Conservation (phyloP, 2,113 vertebrate genomes). For the Orycteropus afer region DNA sequence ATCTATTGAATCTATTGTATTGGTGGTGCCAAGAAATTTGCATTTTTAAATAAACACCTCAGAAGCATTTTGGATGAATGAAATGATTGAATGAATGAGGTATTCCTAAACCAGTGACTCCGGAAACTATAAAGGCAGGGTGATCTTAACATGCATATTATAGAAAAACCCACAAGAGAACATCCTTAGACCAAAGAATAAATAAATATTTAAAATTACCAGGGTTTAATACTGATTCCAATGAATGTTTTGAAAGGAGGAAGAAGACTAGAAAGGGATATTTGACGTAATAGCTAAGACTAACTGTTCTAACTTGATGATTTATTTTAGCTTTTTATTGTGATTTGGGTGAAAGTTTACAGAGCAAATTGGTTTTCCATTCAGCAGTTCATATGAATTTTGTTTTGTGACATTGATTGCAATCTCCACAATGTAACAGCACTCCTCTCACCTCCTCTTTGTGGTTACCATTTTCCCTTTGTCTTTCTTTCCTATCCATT, state of each 20-base stretch:
- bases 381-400: no score
- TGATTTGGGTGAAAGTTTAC: no score
- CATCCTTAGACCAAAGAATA: not conserved
- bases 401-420: no score
- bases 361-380: no score
- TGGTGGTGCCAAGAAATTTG: not conserved
- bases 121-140: not conserved
- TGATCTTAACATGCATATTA: not conserved
- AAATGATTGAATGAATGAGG: not conserved
- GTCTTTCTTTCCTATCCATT: no score
- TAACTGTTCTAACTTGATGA: not conserved
- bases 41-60: not conserved
- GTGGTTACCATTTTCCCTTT: no score
- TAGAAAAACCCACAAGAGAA: not conserved
- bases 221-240: not conserved
- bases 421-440: no score
- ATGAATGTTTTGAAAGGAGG: not conserved
- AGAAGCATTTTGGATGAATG: not conserved
- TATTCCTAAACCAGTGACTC: not conserved
- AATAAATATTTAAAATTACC: not conserved
- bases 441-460: no score
- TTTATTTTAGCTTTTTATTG: no score
- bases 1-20: not conserved
- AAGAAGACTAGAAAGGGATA: not conserved
- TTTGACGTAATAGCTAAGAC: not conserved